phyloP scores from a whole-genome alignment of 1,140 invertebrate genomes.

The Cardiocondyla obscurior region DNA sequence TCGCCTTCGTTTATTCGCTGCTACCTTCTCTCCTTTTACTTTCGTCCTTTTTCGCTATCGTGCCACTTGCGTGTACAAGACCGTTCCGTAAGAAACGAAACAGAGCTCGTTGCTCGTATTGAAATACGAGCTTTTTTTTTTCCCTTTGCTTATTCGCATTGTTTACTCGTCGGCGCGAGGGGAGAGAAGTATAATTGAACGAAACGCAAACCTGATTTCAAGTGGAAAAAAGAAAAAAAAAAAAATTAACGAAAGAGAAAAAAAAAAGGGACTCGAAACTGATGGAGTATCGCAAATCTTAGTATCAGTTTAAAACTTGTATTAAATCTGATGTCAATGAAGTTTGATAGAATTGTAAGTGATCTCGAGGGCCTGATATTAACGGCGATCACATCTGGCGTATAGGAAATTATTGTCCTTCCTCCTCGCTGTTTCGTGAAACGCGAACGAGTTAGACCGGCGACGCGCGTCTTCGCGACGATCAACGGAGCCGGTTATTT shows the following conservation, averaged over 20 bases:
- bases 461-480: constrained; percentile 24
- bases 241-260: no score
- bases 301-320: background rate
- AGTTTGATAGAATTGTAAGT: background rate
- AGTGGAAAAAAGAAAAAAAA: constrained; percentile 1
- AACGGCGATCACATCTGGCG: background rate
- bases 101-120: constrained; percentile 36
- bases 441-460: background rate
- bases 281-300: background rate
- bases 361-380: background rate
- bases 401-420: constrained; percentile 25
- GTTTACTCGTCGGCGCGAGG: background rate
- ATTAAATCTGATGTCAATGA: no score
- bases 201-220: background rate
- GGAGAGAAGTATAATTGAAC: background rate
- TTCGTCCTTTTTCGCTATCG: constrained; percentile 43
- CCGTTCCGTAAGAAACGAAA: constrained; percentile 31
- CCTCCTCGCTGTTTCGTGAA: background rate
- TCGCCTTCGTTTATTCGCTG: constrained; percentile 36
- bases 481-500: constrained; percentile 54
- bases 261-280: background rate
- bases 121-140: constrained; percentile 26
- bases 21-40: constrained; percentile 28
- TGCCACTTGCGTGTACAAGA: constrained; percentile 39
- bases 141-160: background rate